These are phyloP conservation scores for Melieria picta DNA, from an alignment of 2,888 invertebrate species.

Conservation along the genomic window DNA sequence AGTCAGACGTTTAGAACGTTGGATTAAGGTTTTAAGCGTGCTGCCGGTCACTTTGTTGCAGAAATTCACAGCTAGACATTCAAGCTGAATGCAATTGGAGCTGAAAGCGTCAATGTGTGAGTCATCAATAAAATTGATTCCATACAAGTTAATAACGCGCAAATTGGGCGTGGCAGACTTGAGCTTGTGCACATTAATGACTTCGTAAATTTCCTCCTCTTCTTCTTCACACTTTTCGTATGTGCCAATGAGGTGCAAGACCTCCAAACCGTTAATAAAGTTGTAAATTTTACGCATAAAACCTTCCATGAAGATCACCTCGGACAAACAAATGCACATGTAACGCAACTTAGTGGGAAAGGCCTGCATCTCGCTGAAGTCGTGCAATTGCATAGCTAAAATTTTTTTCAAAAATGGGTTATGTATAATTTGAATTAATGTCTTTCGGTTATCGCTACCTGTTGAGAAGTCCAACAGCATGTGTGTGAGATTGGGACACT, in stretches of 20 bases:
- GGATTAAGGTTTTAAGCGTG: slow-evolving; percentile 92
- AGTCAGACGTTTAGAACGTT: slow-evolving; percentile 89
- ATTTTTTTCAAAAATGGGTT: not conserved
- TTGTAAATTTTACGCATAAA: slow-evolving; percentile 99
- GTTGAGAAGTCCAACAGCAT: slow-evolving; percentile 98
- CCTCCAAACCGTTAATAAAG: slow-evolving; percentile 96
- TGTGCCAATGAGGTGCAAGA: slow-evolving; percentile 95
- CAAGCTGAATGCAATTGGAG: slow-evolving; percentile 95
- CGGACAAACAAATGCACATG: slow-evolving; percentile 95
- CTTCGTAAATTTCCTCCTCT: slow-evolving; percentile 99
- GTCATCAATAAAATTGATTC: slow-evolving; percentile 98
- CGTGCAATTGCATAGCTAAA: slow-evolving; percentile 95
- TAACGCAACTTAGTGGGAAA: slow-evolving; percentile 97
- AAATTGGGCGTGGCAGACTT: slow-evolving; percentile 98
- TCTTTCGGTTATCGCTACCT: slow-evolving; percentile 60
- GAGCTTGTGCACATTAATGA: slow-evolving; percentile 98
- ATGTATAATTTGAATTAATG: slow-evolving; percentile 30
- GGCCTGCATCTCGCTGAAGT: slow-evolving; percentile 98
- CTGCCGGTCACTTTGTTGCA: slow-evolving; percentile 97
- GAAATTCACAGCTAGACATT: slow-evolving; percentile 96
- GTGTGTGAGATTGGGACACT: slow-evolving; percentile 94
- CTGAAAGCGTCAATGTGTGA: slow-evolving; percentile 98
- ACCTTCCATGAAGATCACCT: slow-evolving; percentile 99
- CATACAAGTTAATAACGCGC: slow-evolving; percentile 96
- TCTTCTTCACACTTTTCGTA: slow-evolving; percentile 98